Percentiles rank a stretch among this genome's conserved stretches.
These are phyloP conservation scores for Atethmia centrago DNA, from an alignment of 2,888 invertebrate species.

Conservation along the genomic window DNA sequence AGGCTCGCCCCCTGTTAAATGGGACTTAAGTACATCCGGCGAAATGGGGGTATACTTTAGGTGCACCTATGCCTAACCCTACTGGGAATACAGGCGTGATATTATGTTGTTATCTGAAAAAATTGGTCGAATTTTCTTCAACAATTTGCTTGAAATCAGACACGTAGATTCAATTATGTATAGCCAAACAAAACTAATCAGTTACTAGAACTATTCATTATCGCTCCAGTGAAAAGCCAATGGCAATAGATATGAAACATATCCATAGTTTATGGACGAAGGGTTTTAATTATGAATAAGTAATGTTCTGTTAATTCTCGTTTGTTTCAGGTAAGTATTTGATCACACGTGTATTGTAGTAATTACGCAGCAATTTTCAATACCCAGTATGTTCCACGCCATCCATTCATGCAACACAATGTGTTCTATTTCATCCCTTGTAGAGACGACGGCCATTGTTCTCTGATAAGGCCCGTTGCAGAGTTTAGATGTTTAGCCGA, in stretches of 20 bases:
- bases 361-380: slow-evolving; percentile 58
- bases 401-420: slow-evolving; percentile 53
- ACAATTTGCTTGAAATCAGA: background rate
- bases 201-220: slow-evolving; percentile 6
- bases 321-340: slow-evolving; percentile 6
- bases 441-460: slow-evolving; percentile 55
- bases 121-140: too few relatives aligned
- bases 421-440: slow-evolving; percentile 53
- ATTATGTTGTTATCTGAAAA: background rate
- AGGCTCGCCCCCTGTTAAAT: background rate
- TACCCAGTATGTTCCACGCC: slow-evolving; percentile 42
- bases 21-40: background rate
- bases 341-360: slow-evolving; percentile 30
- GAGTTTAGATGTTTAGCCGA: slow-evolving; percentile 20
- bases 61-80: background rate
- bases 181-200: slow-evolving; percentile 13
- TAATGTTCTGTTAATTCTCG: slow-evolving; percentile 25
- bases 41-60: background rate
- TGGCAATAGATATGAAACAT: background rate
- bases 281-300: slow-evolving; percentile 13
- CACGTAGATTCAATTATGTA: background rate
- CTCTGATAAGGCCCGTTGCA: slow-evolving; percentile 54
- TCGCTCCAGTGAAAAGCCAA: slow-evolving; percentile 10
- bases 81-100: background rate
- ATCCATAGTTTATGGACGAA: slow-evolving; percentile 9